Evolutionary conservation across 2,888 invertebrate genomes (phyloP), one percentile per base, ranked within the genome.

Genomic region (Drosophila fungiperda): DNA sequence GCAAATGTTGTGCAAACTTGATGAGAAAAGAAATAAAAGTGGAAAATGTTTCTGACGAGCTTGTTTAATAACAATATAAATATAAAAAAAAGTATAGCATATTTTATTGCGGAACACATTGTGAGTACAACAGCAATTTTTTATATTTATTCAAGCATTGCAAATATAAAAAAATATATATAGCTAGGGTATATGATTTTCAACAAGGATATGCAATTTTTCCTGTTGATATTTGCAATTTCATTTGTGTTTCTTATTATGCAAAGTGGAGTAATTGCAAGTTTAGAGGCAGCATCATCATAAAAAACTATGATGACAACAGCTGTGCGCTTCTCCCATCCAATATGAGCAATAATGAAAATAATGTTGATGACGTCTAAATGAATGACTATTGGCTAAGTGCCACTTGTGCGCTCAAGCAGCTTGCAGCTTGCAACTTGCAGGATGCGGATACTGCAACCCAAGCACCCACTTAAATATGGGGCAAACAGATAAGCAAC

Each of bases 251-350:
- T 20, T 48, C 35, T 53, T 35, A 83, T 85, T 85, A 85, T 85
- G 85, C 77, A 86, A 88, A 85, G 75, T 83, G 66, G 72, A 87
- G 84, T 78, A 87, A 85, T 85, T 85, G 86, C 57, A 59, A 77
- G 83, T 79, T 73, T 76, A 86, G 73, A 70, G 76, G 60, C 65
- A 48, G 69, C 72, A 85, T 70, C 76, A 72, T 71, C 72, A 72
- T 80, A 78, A 76, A 72, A 76, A 78, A 80, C 68, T 69, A 72
- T 67, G 50, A 69, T 54, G 76, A 67, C 58, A 78, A 62, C 64
- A 29, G 32, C 64, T 55, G 62, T 61, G 61, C 50, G 42, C 26
- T 61, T 8, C 48, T 17, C 6, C 15, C 26, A 15, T 36, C n/a
- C 26, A 49, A 29, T 26, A n/a, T 36, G 59, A 49, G 52, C 55